A percentile compares a stretch with the other conserved stretches of the same genome.
Conservation (phyloP, 2,113 vertebrate species). For the Pachyramphus minor region DNA sequence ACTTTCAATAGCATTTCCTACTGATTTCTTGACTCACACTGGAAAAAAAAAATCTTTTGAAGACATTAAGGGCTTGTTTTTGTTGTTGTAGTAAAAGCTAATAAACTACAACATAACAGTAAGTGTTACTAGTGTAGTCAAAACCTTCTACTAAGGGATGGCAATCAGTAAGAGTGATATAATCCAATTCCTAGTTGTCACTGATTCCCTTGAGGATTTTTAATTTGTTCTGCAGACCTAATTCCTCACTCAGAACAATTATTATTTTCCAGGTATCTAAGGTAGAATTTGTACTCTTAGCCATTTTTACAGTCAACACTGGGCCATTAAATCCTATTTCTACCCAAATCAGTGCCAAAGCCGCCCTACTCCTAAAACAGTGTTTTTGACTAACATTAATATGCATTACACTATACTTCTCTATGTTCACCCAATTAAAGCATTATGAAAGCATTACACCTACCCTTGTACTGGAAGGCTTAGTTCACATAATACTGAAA, state of each 20-base stretch:
- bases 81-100: background rate
- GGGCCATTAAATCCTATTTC: background rate
- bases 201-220: background rate
- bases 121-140: background rate
- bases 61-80: background rate
- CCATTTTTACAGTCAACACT: background rate
- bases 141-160: background rate
- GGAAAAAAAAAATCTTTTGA: background rate
- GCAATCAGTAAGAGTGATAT: background rate
- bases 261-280: background rate
- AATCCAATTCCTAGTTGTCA: background rate
- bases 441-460: background rate
- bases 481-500: background rate
- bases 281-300: background rate
- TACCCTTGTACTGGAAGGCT: background rate
- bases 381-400: background rate
- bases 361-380: background rate
- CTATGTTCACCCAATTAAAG: background rate
- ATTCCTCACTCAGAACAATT: background rate
- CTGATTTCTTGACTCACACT: background rate
- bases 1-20: background rate
- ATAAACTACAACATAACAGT: background rate
- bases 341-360: background rate
- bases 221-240: background rate
- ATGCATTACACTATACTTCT: background rate